Percentiles rank a stretch among this genome's conserved stretches.
Conservation (phyloP, 1,140 invertebrate genomes). For the Bactericera cockerelli region DNA sequence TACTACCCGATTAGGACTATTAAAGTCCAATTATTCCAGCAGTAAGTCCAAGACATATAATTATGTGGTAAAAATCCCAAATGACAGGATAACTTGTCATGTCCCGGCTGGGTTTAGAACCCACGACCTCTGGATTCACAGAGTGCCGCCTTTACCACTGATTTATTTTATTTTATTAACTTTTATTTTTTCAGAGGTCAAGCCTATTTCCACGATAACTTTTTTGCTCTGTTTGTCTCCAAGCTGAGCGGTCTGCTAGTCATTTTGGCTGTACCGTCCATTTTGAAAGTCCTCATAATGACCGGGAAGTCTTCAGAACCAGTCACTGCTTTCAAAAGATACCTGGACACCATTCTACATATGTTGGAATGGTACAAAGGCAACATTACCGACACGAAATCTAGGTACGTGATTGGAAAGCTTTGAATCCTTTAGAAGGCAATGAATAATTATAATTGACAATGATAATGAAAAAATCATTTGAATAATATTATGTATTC, state of each 20-base stretch:
- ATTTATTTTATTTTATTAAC: no score
- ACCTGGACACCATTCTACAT: conserved; percentile 53
- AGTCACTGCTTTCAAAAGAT: conserved; percentile 53
- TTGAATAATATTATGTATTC: no score
- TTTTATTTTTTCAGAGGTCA: conserved; percentile 39
- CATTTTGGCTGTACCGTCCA: conserved; percentile 43
- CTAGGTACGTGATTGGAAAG: conserved; percentile 25
- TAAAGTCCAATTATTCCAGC: no score
- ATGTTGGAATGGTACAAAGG: conserved; percentile 54
- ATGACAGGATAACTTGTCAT: no score
- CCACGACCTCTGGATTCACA: no score
- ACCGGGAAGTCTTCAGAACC: conserved; percentile 44
- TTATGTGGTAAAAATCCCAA: no score
- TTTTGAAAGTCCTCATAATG: conserved; percentile 43
- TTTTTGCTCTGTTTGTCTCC: conserved; percentile 38
- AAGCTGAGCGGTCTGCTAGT: conserved; percentile 44
- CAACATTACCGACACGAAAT: conserved; percentile 32
- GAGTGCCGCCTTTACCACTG: no score
- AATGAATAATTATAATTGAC: background rate
- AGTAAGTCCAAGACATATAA: no score
- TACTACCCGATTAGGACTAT: no score
- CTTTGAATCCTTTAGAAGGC: background rate
- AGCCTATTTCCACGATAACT: conserved; percentile 40
- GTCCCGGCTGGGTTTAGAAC: no score
- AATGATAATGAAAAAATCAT: no score